Percentiles rank a stretch among this genome's conserved stretches.
Evolutionary conservation across 2,888 invertebrate genomes (phyloP).

Genomic region (Spisula solida): DNA sequence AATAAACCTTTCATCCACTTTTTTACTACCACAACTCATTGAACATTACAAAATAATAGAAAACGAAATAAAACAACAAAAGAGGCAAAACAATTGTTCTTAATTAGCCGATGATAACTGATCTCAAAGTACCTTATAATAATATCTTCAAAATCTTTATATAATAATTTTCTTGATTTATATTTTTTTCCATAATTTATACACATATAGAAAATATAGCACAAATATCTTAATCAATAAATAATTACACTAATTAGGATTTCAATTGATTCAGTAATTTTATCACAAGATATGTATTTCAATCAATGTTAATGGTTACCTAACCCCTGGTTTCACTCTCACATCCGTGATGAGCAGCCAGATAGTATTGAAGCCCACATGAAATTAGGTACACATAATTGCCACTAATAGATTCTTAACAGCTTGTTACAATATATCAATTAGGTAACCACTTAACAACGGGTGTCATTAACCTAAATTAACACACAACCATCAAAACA

Average conservation of each 20-base stretch:
- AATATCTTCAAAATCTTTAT: not conserved
- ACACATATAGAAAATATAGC: not conserved
- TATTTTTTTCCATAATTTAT: not conserved
- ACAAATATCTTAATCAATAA: not conserved
- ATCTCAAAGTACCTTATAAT: not conserved
- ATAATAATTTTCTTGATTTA: not conserved
- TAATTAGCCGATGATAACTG: not conserved
- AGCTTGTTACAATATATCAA: not conserved
- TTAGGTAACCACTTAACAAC: conserved; percentile 5
- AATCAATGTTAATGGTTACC: not conserved
- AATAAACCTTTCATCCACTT: not conserved
- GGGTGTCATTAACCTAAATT: not conserved
- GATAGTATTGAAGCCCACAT: not conserved
- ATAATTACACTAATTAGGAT: not conserved
- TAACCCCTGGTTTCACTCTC: not conserved
- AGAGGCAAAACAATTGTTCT: conserved; percentile 18
- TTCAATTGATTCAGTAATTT: conserved; percentile 11
- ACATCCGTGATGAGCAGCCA: not conserved
- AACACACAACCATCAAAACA: conserved; percentile 8
- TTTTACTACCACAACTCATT: not conserved
- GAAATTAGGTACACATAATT: not conserved
- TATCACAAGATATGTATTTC: not conserved
- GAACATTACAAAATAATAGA: not conserved
- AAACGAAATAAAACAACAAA: not conserved
- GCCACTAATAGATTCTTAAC: not conserved